These are phyloP conservation scores for Heliconius erato DNA, from an alignment of 2,888 invertebrate species.

Conservation along the genomic window DNA sequence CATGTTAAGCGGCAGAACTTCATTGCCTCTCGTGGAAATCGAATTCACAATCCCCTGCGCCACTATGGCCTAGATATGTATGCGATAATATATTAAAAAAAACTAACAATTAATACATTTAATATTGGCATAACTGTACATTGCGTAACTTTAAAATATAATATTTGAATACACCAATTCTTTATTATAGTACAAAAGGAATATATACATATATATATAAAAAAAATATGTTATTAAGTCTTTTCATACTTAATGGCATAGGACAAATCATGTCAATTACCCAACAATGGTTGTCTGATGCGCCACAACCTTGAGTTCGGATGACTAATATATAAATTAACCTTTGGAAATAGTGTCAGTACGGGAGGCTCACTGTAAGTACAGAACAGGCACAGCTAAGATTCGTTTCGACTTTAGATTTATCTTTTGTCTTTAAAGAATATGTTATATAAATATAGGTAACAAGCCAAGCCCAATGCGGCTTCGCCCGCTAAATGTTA, in stretches of 20 bases:
- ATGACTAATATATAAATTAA: slow-evolving; percentile 57
- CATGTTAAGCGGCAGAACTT: too few relatives aligned
- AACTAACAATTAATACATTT: not conserved
- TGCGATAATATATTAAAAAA: not conserved
- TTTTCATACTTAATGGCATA: slow-evolving; percentile 43
- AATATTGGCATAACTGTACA: not conserved
- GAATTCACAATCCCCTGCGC: not conserved
- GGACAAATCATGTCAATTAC: slow-evolving; percentile 46
- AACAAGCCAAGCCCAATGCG: too few relatives aligned
- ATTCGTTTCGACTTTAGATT: not conserved
- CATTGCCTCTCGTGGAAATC: too few relatives aligned
- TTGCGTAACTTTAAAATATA: slow-evolving; percentile 6
- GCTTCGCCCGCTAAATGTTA: too few relatives aligned
- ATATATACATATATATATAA: not conserved
- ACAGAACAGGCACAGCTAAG: not conserved
- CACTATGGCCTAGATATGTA: not conserved
- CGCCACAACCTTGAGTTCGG: slow-evolving; percentile 43
- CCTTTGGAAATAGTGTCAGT: slow-evolving; percentile 55
- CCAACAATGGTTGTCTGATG: slow-evolving; percentile 42
- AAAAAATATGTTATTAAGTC: slow-evolving; percentile 26
- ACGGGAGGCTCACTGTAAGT: slow-evolving; percentile 5
- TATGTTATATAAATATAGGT: too few relatives aligned
- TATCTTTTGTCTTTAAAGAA: not conserved
- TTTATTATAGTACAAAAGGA: slow-evolving; percentile 11
- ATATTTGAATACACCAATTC: slow-evolving; percentile 8